These are phyloP conservation scores for Perognathus longimembris DNA, from an alignment of 2,113 vertebrate species.

Conservation along the genomic window DNA sequence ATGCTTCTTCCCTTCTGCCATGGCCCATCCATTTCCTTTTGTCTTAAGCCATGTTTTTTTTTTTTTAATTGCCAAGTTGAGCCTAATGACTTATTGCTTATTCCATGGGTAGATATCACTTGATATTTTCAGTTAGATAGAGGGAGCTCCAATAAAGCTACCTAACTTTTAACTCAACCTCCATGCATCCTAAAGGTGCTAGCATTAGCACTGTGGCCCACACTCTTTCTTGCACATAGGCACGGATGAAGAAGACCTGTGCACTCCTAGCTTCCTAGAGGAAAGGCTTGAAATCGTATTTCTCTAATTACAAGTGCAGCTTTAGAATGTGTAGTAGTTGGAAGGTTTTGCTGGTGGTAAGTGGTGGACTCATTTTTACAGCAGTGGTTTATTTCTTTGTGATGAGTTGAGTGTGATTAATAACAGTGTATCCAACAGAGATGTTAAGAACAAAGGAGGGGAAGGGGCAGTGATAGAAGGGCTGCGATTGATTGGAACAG, in stretches of 20 bases:
- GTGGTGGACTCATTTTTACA: slow-evolving; percentile 21
- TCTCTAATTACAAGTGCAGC: neutral
- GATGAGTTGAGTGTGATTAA: neutral
- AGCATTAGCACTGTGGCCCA: neutral
- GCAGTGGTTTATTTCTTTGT: neutral
- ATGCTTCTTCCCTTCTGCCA: neutral
- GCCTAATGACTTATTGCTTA: neutral
- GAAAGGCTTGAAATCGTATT: neutral
- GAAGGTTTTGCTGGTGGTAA: neutral
- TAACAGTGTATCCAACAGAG: neutral
- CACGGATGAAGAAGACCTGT: neutral
- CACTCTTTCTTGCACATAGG: neutral
- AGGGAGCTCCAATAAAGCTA: neutral
- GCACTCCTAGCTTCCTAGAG: neutral
- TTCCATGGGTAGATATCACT: neutral
- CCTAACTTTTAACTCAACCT: neutral
- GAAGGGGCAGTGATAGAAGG: too few relatives aligned
- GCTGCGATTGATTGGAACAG: too few relatives aligned
- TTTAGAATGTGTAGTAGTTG: slow-evolving; percentile 12
- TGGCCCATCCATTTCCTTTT: neutral
- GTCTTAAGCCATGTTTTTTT: too few relatives aligned
- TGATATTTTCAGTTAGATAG: neutral
- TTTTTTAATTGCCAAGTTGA: too few relatives aligned
- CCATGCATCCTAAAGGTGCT: neutral
- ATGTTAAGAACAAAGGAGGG: slow-evolving; percentile 6